Conservation (phyloP, 2,797 vertebrate genomes). For the Kryptopterus vitreolus region DNA sequence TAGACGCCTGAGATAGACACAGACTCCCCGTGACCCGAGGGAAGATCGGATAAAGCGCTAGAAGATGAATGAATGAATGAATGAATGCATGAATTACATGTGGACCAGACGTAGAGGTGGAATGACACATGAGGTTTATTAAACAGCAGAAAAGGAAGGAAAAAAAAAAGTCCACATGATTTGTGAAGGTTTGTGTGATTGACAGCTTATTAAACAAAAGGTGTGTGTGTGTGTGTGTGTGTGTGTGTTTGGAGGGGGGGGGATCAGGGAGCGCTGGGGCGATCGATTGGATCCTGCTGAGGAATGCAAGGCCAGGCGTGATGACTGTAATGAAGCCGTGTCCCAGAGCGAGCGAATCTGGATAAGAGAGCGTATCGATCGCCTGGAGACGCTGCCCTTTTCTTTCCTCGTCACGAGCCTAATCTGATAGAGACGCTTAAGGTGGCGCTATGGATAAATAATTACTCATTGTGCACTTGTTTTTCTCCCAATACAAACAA, state of each 20-base stretch:
- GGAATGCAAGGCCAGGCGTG: neutral
- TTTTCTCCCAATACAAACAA: neutral
- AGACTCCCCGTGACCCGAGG: too few species aligned
- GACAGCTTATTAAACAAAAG: neutral
- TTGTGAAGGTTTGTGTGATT: neutral
- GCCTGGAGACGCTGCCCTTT: neutral
- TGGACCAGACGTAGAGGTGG: neutral
- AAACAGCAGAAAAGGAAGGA: neutral
- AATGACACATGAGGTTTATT: neutral
- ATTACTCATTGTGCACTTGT: conserved; percentile 24
- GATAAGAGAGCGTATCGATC: conserved; percentile 22
- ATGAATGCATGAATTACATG: too few species aligned
- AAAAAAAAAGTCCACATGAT: neutral
- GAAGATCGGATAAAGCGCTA: too few species aligned
- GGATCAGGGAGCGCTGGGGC: neutral
- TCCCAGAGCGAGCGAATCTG: conserved; percentile 23
- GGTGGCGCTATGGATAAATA: conserved; percentile 26
- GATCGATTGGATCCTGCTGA: conserved; percentile 24
- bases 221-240: too few species aligned
- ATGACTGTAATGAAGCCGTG: neutral
- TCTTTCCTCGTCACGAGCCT: neutral
- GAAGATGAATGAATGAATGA: too few species aligned
- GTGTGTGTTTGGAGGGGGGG: too few species aligned
- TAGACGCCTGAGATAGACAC: too few species aligned
- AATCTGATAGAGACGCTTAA: conserved; percentile 25